Evolutionary conservation across 2,888 invertebrate genomes (phyloP).

Genomic region (Philopedon plagiatum): DNA sequence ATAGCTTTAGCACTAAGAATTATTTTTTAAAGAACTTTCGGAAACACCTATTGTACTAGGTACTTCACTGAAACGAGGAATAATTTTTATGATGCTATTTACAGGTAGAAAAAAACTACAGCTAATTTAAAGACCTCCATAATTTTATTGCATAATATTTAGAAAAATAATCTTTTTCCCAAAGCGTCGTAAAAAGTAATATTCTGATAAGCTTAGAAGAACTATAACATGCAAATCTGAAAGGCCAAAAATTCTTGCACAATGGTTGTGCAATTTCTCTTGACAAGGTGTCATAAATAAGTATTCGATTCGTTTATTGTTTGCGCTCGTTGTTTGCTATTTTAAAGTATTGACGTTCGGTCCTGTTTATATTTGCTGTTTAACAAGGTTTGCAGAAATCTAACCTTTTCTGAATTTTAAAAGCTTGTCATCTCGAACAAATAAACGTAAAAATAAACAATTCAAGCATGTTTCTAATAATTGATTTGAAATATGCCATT

Average conservation of each 20-base stretch:
- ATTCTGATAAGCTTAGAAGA: not conserved
- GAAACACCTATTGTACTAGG: too few relatives aligned
- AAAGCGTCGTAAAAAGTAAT: conserved; percentile 1
- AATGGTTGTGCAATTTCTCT: conserved; percentile 29
- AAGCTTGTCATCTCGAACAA: conserved; percentile 28
- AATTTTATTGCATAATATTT: conserved; percentile 7
- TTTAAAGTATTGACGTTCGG: conserved; percentile 28
- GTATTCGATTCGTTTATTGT: conserved; percentile 27
- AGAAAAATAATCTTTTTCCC: not conserved
- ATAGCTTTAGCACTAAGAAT: too few relatives aligned
- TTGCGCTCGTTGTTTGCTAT: conserved; percentile 26
- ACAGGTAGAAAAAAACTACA: not conserved
- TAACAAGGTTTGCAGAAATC: conserved; percentile 24
- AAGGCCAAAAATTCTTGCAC: conserved; percentile 9
- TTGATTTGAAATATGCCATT: not conserved
- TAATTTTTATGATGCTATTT: too few relatives aligned
- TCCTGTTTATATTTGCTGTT: conserved; percentile 24
- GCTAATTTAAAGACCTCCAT: not conserved
- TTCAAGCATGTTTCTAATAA: not conserved
- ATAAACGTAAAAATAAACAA: conserved; percentile 21
- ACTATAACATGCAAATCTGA: conserved; percentile 1
- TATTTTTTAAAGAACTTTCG: too few relatives aligned
- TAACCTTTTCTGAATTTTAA: conserved; percentile 25
- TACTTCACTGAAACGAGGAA: too few relatives aligned
- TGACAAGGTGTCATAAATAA: conserved; percentile 35